These are phyloP conservation scores for Drosophila serrata DNA, from an alignment of 1,140 invertebrate species.

Conservation along the genomic window DNA sequence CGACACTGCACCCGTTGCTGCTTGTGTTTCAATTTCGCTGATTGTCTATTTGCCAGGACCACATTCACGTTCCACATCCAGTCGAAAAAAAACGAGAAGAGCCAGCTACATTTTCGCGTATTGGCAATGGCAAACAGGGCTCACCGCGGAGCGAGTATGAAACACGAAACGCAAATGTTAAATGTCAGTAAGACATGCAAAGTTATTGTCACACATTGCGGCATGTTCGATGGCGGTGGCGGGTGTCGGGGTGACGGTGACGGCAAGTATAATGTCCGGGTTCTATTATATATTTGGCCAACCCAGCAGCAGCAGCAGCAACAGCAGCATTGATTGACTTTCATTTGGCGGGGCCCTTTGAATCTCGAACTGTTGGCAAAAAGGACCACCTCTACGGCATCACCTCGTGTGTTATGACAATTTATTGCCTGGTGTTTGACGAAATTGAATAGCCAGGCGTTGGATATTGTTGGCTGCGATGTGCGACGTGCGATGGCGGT, in stretches of 20 bases:
- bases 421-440: slow-evolving; percentile 76
- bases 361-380: slow-evolving; percentile 28
- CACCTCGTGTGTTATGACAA: slow-evolving; percentile 63
- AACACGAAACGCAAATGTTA: slow-evolving; percentile 81
- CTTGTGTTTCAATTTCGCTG: slow-evolving; percentile 71
- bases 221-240: slow-evolving; percentile 56
- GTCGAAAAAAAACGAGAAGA: slow-evolving; percentile 29
- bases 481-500: slow-evolving; percentile 31
- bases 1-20: slow-evolving; percentile 54
- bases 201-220: slow-evolving; percentile 75
- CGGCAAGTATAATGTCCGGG: slow-evolving; percentile 36
- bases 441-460: slow-evolving; percentile 69
- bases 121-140: slow-evolving; percentile 33
- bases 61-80: slow-evolving; percentile 31
- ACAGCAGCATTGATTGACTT: slow-evolving; percentile 44
- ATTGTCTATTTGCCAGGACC: slow-evolving; percentile 55
- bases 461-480: slow-evolving; percentile 25
- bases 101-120: slow-evolving; percentile 35
- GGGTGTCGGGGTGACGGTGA: slow-evolving; percentile 38
- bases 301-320: slow-evolving; percentile 4
- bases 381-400: slow-evolving; percentile 17
- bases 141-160: slow-evolving; percentile 41
- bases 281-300: slow-evolving; percentile 38
- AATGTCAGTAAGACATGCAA: slow-evolving; percentile 81
- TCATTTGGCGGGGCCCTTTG: slow-evolving; percentile 31